Evolutionary conservation across 1,140 invertebrate genomes (phyloP), one percentile per base, ranked within the genome.

Genomic region (Pachypeltis micranthus): DNA sequence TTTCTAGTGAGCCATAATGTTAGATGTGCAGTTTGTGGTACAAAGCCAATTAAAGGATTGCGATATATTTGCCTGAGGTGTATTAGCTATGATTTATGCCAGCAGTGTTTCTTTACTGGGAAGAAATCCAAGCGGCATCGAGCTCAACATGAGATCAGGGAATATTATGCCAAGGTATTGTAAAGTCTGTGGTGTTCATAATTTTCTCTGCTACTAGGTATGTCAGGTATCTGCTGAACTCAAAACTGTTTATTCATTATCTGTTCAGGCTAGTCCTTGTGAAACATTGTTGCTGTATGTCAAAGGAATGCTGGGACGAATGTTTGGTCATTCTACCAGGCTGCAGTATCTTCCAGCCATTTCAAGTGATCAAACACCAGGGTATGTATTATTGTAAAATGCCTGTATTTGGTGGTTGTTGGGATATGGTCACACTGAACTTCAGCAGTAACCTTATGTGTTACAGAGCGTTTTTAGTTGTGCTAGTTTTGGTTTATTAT

Each of bases 81-180:
- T 70, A 81, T 88, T 65, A 83, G 83, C 65, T 88, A 86, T 73
- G 84, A 90, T 75, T 80, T 88, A 64, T 91, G 88, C 71, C 88
- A 91, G 71, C 81, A 81, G 34, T 91, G 88, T 73, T 91, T 91
- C 74, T 85, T 89, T 71, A 79, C 80, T 67, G 86, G 85, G n/a
- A 78, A 81, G 69, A 80, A 76, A 62, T 81, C 81, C 4, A 84
- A 83, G 71, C 81, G 79, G 66, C 88, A 91, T 70, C 89, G 88
- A 76, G 70, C 85, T 7, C 83, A 81, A 47, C 88, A 91, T 78
- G 85, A 85, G 51, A 83, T 79, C 66, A 83, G 88, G 70, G 88
- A 90, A 77, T 90, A 89, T 74, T 88, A 85, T 64, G 16, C 59
- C 39, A 24, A 65, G 44, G 57, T 63, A 59, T 21, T n/a, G n/a